Percentiles rank a stretch among this genome's conserved stretches.
These are phyloP conservation scores for Bombus turneri DNA, from an alignment of 1,140 invertebrate genomes.

Conservation along the genomic window DNA sequence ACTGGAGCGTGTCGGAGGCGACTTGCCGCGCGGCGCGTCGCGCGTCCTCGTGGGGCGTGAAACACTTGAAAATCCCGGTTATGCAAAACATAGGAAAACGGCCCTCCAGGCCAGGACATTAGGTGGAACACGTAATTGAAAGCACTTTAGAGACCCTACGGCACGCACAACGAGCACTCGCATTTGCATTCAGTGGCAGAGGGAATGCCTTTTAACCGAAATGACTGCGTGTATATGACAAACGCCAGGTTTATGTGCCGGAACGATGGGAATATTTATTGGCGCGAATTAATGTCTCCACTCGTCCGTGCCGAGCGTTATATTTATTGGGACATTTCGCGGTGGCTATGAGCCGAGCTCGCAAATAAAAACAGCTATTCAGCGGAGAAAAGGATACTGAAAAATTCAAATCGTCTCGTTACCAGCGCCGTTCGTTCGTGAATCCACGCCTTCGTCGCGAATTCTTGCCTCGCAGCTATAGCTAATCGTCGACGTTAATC, in stretches of 20 bases:
- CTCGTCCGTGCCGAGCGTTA: constrained; percentile 61
- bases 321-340: constrained; percentile 68
- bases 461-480: background rate
- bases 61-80: constrained; percentile 75
- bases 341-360: constrained; percentile 8
- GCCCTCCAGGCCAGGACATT: constrained; percentile 69
- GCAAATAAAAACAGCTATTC: constrained; percentile 45
- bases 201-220: constrained; percentile 80
- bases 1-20: background rate
- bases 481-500: background rate
- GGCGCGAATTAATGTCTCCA: constrained; percentile 76
- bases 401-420: constrained; percentile 33
- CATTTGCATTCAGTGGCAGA: constrained; percentile 79
- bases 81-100: constrained; percentile 75
- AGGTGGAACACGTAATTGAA: constrained; percentile 78
- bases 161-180: constrained; percentile 71
- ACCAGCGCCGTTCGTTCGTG: background rate
- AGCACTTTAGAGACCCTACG: constrained; percentile 77
- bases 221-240: constrained; percentile 79
- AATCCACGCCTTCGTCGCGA: background rate
- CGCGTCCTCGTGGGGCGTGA: constrained; percentile 64
- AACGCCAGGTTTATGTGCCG: constrained; percentile 77
- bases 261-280: constrained; percentile 80
- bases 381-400: constrained; percentile 16
- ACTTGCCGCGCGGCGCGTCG: constrained; percentile 3